Evolutionary conservation across 2,797 vertebrate genomes (phyloP).

Genomic region (Manis javanica): DNA sequence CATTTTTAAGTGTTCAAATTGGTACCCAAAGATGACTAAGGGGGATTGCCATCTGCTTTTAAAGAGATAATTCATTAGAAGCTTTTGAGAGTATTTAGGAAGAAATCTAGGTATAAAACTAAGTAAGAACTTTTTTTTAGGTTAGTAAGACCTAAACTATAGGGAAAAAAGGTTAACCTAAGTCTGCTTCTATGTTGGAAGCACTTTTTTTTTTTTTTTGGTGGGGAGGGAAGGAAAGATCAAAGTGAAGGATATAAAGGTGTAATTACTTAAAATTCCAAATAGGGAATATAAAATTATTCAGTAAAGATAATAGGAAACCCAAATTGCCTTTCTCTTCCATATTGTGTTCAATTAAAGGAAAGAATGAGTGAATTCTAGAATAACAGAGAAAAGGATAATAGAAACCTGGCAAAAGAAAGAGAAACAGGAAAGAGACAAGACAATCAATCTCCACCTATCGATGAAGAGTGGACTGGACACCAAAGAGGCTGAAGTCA

Average conservation of each 20-base stretch:
- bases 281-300: not conserved
- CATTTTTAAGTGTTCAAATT: too few relatives aligned
- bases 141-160: not conserved
- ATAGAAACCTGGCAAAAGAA: not conserved
- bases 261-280: not conserved
- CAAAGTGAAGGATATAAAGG: not conserved
- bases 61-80: constrained; percentile 1
- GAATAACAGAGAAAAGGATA: not conserved
- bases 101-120: not conserved
- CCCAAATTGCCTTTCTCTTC: not conserved
- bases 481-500: not conserved
- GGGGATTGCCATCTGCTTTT: not conserved
- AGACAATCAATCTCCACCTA: not conserved
- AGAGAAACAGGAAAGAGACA: not conserved
- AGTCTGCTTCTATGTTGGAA: not conserved
- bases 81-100: constrained; percentile 9
- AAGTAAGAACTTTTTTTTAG: not conserved
- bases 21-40: too few relatives aligned
- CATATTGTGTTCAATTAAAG: not conserved
- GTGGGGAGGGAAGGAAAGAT: not conserved
- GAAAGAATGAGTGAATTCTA: not conserved
- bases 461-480: not conserved
- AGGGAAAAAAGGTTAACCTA: not conserved
- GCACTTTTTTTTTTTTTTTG: not conserved
- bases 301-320: not conserved